These are phyloP conservation scores for Tiaroga cobitis DNA, from an alignment of 2,797 vertebrate species.

Conservation along the genomic window DNA sequence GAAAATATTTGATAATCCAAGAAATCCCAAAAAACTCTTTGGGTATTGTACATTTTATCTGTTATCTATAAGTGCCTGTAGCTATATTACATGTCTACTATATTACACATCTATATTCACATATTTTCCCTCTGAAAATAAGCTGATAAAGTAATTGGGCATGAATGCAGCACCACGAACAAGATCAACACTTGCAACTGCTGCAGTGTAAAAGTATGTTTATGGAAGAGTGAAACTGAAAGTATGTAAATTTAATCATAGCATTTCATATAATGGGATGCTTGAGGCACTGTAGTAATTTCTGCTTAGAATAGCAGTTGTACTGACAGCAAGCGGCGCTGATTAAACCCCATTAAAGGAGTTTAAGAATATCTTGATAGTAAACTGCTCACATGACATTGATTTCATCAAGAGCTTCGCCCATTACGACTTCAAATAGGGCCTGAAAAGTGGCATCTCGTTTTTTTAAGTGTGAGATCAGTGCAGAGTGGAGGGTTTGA, in stretches of 20 bases:
- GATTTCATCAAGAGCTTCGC: slow-evolving; percentile 49
- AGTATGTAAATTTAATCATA: slow-evolving; percentile 58
- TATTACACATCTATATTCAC: slow-evolving; percentile 4
- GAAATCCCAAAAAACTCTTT: background rate
- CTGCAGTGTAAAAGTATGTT: slow-evolving; percentile 44
- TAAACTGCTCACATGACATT: slow-evolving; percentile 54
- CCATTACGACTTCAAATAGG: slow-evolving; percentile 59
- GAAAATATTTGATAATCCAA: background rate
- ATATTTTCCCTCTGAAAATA: slow-evolving; percentile 18
- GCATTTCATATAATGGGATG: slow-evolving; percentile 57
- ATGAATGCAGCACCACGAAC: slow-evolving; percentile 6
- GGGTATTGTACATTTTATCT: slow-evolving; percentile 11
- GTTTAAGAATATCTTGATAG: slow-evolving; percentile 55
- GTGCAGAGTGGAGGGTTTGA: slow-evolving; percentile 52
- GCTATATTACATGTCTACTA: slow-evolving; percentile 4
- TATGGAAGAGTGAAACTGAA: slow-evolving; percentile 44
- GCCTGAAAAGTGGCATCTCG: slow-evolving; percentile 43
- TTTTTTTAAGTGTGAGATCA: slow-evolving; percentile 50
- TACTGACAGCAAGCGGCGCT: slow-evolving; percentile 41
- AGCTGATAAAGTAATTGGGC: slow-evolving; percentile 16
- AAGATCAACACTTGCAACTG: slow-evolving; percentile 31
- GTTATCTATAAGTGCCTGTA: slow-evolving; percentile 23
- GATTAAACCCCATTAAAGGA: slow-evolving; percentile 59
- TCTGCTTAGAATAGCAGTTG: slow-evolving; percentile 56
- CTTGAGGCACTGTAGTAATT: slow-evolving; percentile 51